These are phyloP conservation scores for Boulengeromyrus knoepffleri DNA, from an alignment of 2,113 vertebrate genomes.

Conservation along the genomic window DNA sequence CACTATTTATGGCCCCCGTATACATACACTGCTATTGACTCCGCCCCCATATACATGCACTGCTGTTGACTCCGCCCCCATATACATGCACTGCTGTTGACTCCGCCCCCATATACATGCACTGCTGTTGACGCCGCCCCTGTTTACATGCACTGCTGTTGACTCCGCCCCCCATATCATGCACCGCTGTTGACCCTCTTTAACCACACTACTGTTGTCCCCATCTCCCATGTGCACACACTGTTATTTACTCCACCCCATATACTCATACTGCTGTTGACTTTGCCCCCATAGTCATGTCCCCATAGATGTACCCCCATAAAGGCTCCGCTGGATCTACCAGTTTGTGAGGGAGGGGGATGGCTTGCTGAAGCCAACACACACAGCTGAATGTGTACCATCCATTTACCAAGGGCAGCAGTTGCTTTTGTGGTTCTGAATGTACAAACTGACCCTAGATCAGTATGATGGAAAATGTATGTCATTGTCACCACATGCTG, in stretches of 20 bases:
- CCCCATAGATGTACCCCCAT: neutral
- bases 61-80: neutral
- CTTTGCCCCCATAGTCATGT: neutral
- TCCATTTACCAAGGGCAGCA: neutral
- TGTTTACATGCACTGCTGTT: too few species aligned
- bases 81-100: neutral
- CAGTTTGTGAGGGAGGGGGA: neutral
- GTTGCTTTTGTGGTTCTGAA: neutral
- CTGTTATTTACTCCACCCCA: neutral
- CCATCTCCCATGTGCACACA: too few species aligned
- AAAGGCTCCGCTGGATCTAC: neutral
- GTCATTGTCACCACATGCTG: neutral
- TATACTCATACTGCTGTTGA: neutral
- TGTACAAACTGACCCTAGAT: neutral
- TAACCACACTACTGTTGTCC: too few species aligned
- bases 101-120: neutral
- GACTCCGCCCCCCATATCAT: too few species aligned
- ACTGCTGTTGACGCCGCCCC: neutral
- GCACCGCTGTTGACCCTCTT: too few species aligned
- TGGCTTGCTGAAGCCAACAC: conserved; percentile 21
- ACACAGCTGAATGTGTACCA: conserved; percentile 12
- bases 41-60: neutral
- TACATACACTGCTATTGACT: neutral
- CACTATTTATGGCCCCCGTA: neutral
- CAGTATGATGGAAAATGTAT: neutral